Evolutionary conservation across 2,888 invertebrate genomes (phyloP), one percentile per base, ranked within the genome.

Genomic region (Leptopilina drosophilae): DNA sequence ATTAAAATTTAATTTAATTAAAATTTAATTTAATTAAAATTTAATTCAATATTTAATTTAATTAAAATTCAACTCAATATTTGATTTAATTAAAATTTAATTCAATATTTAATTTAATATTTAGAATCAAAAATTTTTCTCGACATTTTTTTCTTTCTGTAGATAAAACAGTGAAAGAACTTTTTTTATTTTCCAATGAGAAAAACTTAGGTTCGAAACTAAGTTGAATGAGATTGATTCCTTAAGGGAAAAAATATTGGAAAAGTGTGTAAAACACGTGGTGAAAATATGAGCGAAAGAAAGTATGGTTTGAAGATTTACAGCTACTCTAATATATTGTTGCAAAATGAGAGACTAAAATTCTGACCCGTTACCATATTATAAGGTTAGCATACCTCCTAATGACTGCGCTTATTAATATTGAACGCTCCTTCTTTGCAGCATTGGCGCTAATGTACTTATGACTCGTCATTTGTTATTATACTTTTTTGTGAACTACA

Each of bases 391-490:
- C 77, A 81, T 77, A 84, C 84, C 82, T 87, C 81, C 83, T 87
- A 87, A 87, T 85, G 86, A 84, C 82, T 81, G 84, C 83, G 84
- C 83, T 87, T 87, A 87, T 87, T 87, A 87, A 86, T 87, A 87
- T 82, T 81, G 83, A 84, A 82, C 85, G 84, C 84, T 82, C 85
- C 87, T 83, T 82, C 82, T 84, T 80, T 67, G 83, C 87, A 85
- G 84, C 85, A 84, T 84, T 78, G 80, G 78, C 79, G 82, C 77
- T 82, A 81, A 84, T 83, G 77, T 83, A 84, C 86, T 84, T 82
- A 84, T 83, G 81, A 80, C 81, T 81, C 82, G 82, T 85, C 85
- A 85, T 85, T 85, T 85, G 84, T 79, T 67, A 20, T 20, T 20
- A 20, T 20, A 40, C 66, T 53, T 46, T 46, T 20, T 15, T 33